Percentiles rank a stretch among this genome's conserved stretches.
These are phyloP conservation scores for Hylaeus anthracinus DNA, from an alignment of 1,140 invertebrate species.

Conservation along the genomic window DNA sequence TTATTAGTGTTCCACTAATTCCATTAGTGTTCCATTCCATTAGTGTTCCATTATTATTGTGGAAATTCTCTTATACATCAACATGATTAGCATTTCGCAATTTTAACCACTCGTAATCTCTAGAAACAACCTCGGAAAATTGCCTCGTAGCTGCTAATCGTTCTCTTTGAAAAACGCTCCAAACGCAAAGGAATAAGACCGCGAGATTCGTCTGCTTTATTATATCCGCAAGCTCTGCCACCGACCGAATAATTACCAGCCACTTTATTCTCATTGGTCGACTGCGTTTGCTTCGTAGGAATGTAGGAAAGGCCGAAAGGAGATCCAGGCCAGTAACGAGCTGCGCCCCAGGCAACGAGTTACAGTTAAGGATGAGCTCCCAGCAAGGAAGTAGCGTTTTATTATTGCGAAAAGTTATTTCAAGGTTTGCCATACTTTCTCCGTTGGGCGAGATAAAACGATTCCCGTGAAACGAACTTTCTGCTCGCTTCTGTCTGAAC, in stretches of 20 bases:
- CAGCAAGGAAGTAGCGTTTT: slow-evolving; percentile 43
- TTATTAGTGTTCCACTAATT: no score
- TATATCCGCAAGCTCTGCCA: no score
- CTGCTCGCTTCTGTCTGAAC: slow-evolving; percentile 8
- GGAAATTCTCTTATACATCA: no score
- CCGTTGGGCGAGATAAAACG: slow-evolving; percentile 46
- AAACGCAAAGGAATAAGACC: no score
- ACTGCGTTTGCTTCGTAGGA: not conserved
- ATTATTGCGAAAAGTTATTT: slow-evolving; percentile 65
- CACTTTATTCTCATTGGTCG: slow-evolving; percentile 48
- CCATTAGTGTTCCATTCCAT: no score
- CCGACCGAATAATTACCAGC: slow-evolving; percentile 51
- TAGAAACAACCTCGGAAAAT: no score
- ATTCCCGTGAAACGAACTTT: slow-evolving; percentile 44
- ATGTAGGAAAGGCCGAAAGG: slow-evolving; percentile 16
- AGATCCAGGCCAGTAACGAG: slow-evolving; percentile 47
- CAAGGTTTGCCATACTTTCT: slow-evolving; percentile 64
- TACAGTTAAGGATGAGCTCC: slow-evolving; percentile 21
- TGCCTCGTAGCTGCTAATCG: no score
- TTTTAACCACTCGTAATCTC: no score
- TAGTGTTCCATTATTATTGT: no score
- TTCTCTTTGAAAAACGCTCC: no score
- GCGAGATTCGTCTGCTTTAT: no score
- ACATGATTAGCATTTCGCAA: no score
- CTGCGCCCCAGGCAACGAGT: slow-evolving; percentile 29